Conservation (phyloP, 2,888 invertebrate species). For the Chironomus riparius region DNA sequence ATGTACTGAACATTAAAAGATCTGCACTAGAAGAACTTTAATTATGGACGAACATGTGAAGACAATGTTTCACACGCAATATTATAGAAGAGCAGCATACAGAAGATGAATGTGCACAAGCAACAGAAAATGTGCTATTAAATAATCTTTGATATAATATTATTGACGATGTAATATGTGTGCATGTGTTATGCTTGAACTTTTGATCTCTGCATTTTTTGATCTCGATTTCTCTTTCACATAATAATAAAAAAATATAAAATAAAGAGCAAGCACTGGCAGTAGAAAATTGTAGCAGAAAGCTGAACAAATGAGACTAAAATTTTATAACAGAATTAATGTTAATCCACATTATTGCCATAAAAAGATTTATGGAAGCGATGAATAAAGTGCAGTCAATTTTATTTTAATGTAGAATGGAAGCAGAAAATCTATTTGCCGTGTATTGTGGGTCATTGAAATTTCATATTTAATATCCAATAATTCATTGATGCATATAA, state of each 20-base stretch:
- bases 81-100: neutral
- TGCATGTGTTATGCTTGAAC: constrained; percentile 10
- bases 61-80: neutral
- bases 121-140: neutral
- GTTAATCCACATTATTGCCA: neutral
- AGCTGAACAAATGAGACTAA: neutral
- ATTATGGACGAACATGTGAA: too few species aligned
- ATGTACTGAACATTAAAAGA: neutral
- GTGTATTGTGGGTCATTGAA: constrained; percentile 22
- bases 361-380: neutral
- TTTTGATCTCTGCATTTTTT: constrained; percentile 14
- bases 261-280: too few species aligned
- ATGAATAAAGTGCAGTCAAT: neutral
- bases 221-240: constrained; percentile 20
- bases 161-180: neutral
- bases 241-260: neutral
- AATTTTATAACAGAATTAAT: neutral
- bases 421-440: neutral
- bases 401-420: neutral
- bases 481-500: neutral
- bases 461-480: neutral
- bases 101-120: neutral
- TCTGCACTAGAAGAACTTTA: too few species aligned
- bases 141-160: neutral
- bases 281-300: neutral